These are phyloP conservation scores for Drosophila silvestris DNA, from an alignment of 2,888 invertebrate genomes.

Conservation along the genomic window DNA sequence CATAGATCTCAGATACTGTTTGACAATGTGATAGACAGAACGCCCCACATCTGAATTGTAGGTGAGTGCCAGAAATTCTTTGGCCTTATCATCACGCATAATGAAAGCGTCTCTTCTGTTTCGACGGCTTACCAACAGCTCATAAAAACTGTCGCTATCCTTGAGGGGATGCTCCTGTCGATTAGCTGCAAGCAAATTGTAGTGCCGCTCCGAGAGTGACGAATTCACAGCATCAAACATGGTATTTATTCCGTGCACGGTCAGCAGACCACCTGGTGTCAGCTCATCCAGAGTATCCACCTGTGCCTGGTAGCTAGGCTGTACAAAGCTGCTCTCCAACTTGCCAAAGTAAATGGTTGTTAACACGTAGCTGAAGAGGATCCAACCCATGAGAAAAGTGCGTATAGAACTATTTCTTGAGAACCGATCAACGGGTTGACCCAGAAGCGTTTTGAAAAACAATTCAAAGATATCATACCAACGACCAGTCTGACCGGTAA, in stretches of 20 bases:
- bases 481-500: slow-evolving; percentile 18
- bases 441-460: slow-evolving; percentile 76
- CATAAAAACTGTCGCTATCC: slow-evolving; percentile 42
- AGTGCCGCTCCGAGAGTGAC: slow-evolving; percentile 50
- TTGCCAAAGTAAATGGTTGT: slow-evolving; percentile 82
- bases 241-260: slow-evolving; percentile 62
- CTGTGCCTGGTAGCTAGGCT: slow-evolving; percentile 76
- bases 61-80: slow-evolving; percentile 74
- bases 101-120: slow-evolving; percentile 57
- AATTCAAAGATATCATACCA: slow-evolving; percentile 74
- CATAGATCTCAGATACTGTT: slow-evolving; percentile 78
- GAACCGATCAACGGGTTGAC: slow-evolving; percentile 72
- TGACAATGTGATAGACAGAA: slow-evolving; percentile 81
- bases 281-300: slow-evolving; percentile 73
- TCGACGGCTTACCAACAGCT: slow-evolving; percentile 30
- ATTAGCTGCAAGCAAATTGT: slow-evolving; percentile 35
- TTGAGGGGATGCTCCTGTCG: slow-evolving; percentile 46
- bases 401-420: slow-evolving; percentile 74
- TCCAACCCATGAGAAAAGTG: slow-evolving; percentile 79
- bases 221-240: slow-evolving; percentile 53
- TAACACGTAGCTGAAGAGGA: slow-evolving; percentile 81
- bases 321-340: slow-evolving; percentile 82
- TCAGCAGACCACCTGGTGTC: slow-evolving; percentile 34
- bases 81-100: slow-evolving; percentile 75
- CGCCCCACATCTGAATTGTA: slow-evolving; percentile 70